These are phyloP conservation scores for Oeneis ivallda DNA, from an alignment of 2,888 invertebrate genomes.

Conservation along the genomic window DNA sequence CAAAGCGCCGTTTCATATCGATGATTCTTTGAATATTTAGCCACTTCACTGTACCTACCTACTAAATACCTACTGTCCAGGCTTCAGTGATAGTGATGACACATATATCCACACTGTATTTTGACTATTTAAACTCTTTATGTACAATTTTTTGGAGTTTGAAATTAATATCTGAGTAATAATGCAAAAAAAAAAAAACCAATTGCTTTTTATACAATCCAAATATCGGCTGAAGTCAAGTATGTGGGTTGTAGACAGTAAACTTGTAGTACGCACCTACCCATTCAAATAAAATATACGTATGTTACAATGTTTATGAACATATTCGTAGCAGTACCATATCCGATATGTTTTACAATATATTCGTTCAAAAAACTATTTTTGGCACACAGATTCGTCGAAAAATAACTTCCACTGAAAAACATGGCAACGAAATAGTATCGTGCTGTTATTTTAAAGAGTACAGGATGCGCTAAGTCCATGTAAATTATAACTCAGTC, in stretches of 20 bases:
- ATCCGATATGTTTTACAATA: conserved; percentile 2
- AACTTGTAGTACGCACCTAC: background rate
- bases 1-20: no score
- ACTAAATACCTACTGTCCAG: no score
- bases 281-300: background rate
- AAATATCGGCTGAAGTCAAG: no score
- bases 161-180: no score
- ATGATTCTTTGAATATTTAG: no score
- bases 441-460: background rate
- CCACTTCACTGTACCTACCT: no score
- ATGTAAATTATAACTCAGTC: background rate
- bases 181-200: no score
- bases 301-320: background rate
- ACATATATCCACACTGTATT: no score
- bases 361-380: background rate
- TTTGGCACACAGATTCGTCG: background rate
- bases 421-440: background rate
- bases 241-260: background rate
- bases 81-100: no score
- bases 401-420: background rate
- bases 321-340: background rate
- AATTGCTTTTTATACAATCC: no score
- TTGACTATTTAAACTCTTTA: no score
- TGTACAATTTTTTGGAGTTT: no score
- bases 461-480: background rate